Conservation (phyloP, 1,140 invertebrate genomes). For the Lasaia peninsularis region DNA sequence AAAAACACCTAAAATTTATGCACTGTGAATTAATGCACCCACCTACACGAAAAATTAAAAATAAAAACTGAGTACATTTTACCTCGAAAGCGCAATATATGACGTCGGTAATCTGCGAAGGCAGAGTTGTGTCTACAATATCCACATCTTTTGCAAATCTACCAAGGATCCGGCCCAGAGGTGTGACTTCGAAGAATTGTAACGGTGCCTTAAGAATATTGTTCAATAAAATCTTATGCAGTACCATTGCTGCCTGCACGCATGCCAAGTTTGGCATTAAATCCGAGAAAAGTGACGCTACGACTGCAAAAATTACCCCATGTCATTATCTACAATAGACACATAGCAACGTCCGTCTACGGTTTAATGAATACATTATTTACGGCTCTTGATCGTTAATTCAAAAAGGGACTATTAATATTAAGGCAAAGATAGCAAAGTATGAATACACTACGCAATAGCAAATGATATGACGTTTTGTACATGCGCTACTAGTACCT, state of each 20-base stretch:
- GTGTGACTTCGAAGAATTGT: slow-evolving; percentile 93
- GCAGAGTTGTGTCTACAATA: slow-evolving; percentile 85
- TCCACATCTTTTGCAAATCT: slow-evolving; percentile 91
- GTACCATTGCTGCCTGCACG: slow-evolving; percentile 83
- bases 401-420: background rate
- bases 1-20: no score
- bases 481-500: background rate
- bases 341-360: background rate
- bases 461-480: background rate
- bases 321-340: slow-evolving; percentile 17
- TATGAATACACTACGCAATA: background rate
- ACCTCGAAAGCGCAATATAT: slow-evolving; percentile 90
- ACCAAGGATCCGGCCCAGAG: slow-evolving; percentile 90
- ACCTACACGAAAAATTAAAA: slow-evolving; percentile 14
- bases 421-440: background rate
- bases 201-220: slow-evolving; percentile 87
- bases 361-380: slow-evolving; percentile 72
- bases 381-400: slow-evolving; percentile 24
- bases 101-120: slow-evolving; percentile 83
- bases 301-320: slow-evolving; percentile 78
- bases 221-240: slow-evolving; percentile 87
- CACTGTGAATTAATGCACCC: background rate
- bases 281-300: slow-evolving; percentile 83
- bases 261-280: slow-evolving; percentile 84
- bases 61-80: slow-evolving; percentile 50